These are phyloP conservation scores for Clavelina lepadiformis DNA, from an alignment of 23 tunicate species.

Conservation along the genomic window DNA sequence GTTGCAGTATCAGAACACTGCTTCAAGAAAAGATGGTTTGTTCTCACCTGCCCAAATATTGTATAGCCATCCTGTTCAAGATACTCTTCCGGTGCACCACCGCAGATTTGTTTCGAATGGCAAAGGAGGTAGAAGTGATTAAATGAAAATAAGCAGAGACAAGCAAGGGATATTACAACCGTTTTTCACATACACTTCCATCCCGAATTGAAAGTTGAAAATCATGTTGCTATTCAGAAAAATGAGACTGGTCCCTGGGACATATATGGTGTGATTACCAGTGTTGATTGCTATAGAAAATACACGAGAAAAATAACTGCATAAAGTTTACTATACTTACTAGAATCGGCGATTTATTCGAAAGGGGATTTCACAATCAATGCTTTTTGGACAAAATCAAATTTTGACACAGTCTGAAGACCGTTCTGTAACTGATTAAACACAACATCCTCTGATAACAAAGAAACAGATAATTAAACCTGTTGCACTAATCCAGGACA, in stretches of 20 bases:
- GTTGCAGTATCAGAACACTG: constrained; percentile 1
- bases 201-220: background rate
- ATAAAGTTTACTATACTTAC: background rate
- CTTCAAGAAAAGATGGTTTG: background rate
- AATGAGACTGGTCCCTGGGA: background rate
- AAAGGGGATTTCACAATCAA: background rate
- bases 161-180: background rate
- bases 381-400: no score
- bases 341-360: constrained; percentile 11
- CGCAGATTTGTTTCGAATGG: background rate
- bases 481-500: background rate
- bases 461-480: background rate
- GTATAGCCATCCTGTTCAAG: constrained; percentile 13
- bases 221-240: constrained; percentile 2
- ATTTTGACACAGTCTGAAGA: no score
- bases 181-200: background rate
- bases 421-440: no score
- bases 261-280: background rate
- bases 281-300: background rate
- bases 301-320: constrained; percentile 5
- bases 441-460: no score
- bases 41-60: constrained; percentile 4
- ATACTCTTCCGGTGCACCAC: constrained; percentile 6
- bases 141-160: background rate
- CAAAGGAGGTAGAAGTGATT: background rate